Percentiles rank a stretch among this genome's conserved stretches.
Conservation (phyloP, 2,113 vertebrate species). For the Pterophyllum scalare region DNA sequence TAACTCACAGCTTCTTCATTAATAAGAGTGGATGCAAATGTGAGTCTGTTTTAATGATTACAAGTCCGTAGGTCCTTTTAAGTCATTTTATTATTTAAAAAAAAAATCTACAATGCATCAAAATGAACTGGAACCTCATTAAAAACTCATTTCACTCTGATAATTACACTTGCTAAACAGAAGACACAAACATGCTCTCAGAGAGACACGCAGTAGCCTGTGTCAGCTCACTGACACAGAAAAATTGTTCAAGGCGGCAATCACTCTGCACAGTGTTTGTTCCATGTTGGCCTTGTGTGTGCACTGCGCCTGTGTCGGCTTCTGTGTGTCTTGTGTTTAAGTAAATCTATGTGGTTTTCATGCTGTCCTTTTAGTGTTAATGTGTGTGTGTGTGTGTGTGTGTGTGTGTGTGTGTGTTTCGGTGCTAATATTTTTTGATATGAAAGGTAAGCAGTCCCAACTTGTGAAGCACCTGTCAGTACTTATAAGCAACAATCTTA, state of each 20-base stretch:
- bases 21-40: not conserved
- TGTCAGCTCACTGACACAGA: not conserved
- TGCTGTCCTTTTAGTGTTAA: not conserved
- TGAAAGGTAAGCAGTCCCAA: not conserved
- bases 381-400: not conserved
- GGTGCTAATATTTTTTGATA: not conserved
- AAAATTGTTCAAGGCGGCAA: not conserved
- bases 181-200: not conserved
- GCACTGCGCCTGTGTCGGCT: not conserved
- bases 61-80: not conserved
- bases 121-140: not conserved
- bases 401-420: not conserved
- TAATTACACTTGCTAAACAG: not conserved
- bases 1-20: not conserved
- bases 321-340: not conserved
- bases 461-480: slow-evolving; percentile 10
- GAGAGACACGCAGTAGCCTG: not conserved
- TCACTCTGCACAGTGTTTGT: not conserved
- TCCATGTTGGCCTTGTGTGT: not conserved
- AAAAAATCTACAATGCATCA: not conserved
- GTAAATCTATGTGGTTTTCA: not conserved
- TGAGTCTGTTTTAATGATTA: not conserved
- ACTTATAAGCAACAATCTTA: not conserved
- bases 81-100: not conserved
- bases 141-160: not conserved